Conservation (phyloP, 2,888 invertebrate genomes). For the Siphlonurus alternatus region DNA sequence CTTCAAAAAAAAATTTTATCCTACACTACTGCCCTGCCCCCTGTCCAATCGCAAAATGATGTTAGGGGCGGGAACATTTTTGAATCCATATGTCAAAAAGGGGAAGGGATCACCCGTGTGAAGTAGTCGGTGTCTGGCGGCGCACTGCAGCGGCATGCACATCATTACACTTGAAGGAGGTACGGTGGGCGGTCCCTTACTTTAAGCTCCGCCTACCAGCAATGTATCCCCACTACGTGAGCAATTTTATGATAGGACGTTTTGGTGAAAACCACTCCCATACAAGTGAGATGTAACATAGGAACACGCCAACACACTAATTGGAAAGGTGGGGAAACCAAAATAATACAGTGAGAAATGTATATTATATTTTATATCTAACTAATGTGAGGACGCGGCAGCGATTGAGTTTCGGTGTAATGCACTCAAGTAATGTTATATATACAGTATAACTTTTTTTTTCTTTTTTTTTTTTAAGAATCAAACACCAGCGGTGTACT, state of each 20-base stretch:
- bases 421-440: too few relatives aligned
- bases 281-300: neutral
- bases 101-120: neutral
- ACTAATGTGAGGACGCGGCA: too few relatives aligned
- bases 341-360: too few relatives aligned
- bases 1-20: neutral
- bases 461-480: too few relatives aligned
- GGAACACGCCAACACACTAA: neutral
- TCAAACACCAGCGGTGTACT: too few relatives aligned
- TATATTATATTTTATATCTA: too few relatives aligned
- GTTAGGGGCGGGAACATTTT: neutral
- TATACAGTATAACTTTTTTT: too few relatives aligned
- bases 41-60: neutral
- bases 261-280: neutral
- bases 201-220: neutral
- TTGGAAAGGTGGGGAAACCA: neutral
- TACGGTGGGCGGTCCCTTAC: neutral
- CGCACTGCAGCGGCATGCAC: too few relatives aligned
- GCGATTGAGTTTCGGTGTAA: too few relatives aligned
- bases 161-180: neutral
- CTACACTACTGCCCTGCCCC: neutral
- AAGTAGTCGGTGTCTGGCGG: too few relatives aligned
- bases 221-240: neutral
- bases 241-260: neutral
- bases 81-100: neutral